These are phyloP conservation scores for Sphyrna mokarran DNA, from an alignment of 2,113 vertebrate species.

Conservation along the genomic window DNA sequence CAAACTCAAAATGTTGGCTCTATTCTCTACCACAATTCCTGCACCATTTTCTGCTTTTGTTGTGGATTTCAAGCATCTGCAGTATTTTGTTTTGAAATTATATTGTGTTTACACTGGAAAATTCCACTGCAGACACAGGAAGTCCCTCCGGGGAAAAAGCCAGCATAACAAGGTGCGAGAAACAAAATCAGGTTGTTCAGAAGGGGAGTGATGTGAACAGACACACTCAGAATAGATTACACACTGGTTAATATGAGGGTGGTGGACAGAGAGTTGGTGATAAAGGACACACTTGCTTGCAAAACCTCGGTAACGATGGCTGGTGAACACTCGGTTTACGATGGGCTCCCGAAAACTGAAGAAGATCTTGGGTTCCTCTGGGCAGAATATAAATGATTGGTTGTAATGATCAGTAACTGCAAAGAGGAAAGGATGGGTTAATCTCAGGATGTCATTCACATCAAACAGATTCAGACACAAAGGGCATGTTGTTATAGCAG, in stretches of 20 bases:
- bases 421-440: conserved; percentile 41
- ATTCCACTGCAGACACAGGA: too few relatives aligned
- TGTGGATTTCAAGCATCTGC: too few relatives aligned
- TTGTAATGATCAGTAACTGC: conserved; percentile 86
- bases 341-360: conserved; percentile 95
- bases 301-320: conserved; percentile 81
- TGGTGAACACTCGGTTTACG: conserved; percentile 87
- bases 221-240: too few relatives aligned
- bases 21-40: too few relatives aligned
- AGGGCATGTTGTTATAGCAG: too few relatives aligned
- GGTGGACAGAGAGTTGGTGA: too few relatives aligned
- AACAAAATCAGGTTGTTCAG: background rate
- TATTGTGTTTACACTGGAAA: too few relatives aligned
- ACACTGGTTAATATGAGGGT: too few relatives aligned
- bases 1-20: too few relatives aligned
- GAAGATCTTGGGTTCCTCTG: conserved; percentile 80
- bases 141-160: background rate
- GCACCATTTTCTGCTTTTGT: too few relatives aligned
- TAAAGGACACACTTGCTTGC: conserved; percentile 69
- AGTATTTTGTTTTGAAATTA: too few relatives aligned
- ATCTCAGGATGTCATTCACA: background rate
- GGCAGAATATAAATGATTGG: conserved; percentile 78
- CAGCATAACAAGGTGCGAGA: background rate
- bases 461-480: background rate
- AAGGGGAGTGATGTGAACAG: background rate